phyloP scores from a whole-genome alignment of 2,797 vertebrate species.

The Scolopax bukidnonensis region DNA sequence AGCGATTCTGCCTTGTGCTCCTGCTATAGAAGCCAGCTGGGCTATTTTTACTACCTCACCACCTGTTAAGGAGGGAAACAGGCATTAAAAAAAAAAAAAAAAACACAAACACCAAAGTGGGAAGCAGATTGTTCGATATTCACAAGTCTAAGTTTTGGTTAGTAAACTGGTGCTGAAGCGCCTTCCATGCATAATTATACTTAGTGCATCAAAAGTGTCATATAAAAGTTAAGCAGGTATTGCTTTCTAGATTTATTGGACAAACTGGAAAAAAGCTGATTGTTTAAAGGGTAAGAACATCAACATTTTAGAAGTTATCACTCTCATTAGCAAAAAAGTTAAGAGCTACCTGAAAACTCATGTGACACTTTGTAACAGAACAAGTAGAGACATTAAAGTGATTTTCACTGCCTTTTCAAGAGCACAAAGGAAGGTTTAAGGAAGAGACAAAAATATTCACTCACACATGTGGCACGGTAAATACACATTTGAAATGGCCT shows the following conservation, averaged over 20 bases:
- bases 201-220: conserved; percentile 83
- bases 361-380: conserved; percentile 75
- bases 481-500: background rate
- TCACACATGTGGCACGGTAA: background rate
- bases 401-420: conserved; percentile 75
- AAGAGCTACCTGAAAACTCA: conserved; percentile 76
- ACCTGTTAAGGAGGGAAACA: conserved; percentile 76
- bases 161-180: conserved; percentile 77
- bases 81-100: background rate
- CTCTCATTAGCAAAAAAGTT: conserved; percentile 34
- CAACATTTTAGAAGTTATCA: conserved; percentile 52
- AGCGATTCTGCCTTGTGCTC: conserved; percentile 85
- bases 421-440: conserved; percentile 16
- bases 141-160: conserved; percentile 67
- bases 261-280: conserved; percentile 65
- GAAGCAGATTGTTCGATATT: background rate
- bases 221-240: conserved; percentile 76
- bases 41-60: conserved; percentile 91
- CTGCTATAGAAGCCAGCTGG: conserved; percentile 87
- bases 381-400: conserved; percentile 58
- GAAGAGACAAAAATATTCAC: background rate
- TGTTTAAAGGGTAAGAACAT: conserved; percentile 50
- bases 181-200: conserved; percentile 83
- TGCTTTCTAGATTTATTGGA: conserved; percentile 55
- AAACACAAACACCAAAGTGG: background rate